phyloP scores from a whole-genome alignment of 2,113 vertebrate genomes.

The Petroica traversi region DNA sequence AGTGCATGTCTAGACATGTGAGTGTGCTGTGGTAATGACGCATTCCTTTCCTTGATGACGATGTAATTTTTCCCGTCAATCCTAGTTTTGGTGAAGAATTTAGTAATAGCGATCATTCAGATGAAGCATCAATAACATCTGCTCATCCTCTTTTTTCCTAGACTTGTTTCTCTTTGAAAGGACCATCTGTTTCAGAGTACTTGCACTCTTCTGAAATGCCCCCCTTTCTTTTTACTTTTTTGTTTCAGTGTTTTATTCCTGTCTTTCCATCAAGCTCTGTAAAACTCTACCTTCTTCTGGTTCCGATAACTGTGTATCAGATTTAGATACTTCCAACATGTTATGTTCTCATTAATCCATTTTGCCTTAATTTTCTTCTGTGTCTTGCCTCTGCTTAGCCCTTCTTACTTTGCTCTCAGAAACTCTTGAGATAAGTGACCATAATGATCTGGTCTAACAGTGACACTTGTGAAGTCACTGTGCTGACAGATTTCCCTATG shows the following conservation, averaged over 20 bases:
- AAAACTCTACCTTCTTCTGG: background rate
- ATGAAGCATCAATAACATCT: constrained; percentile 27
- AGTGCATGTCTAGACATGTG: background rate
- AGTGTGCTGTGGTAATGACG: background rate
- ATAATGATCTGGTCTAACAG: background rate
- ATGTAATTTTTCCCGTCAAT: constrained; percentile 5
- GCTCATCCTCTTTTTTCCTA: background rate
- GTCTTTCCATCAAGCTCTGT: background rate
- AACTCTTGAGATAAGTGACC: background rate
- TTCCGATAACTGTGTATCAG: background rate
- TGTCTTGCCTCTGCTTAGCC: background rate
- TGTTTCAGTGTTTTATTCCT: background rate
- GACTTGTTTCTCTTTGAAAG: background rate
- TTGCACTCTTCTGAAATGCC: background rate
- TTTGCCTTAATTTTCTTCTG: background rate
- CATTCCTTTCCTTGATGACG: background rate
- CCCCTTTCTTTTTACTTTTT: background rate
- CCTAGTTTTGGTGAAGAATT: constrained; percentile 25
- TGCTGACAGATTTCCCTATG: background rate
- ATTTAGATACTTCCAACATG: background rate
- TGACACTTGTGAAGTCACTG: background rate
- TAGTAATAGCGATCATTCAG: background rate
- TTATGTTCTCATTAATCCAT: background rate
- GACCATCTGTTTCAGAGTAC: constrained; percentile 33
- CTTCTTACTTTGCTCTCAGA: background rate